A percentile compares a stretch with the other conserved stretches of the same genome.
These are phyloP conservation scores for Cyclopterus lumpus DNA, from an alignment of 2,797 vertebrate species.

Conservation along the genomic window DNA sequence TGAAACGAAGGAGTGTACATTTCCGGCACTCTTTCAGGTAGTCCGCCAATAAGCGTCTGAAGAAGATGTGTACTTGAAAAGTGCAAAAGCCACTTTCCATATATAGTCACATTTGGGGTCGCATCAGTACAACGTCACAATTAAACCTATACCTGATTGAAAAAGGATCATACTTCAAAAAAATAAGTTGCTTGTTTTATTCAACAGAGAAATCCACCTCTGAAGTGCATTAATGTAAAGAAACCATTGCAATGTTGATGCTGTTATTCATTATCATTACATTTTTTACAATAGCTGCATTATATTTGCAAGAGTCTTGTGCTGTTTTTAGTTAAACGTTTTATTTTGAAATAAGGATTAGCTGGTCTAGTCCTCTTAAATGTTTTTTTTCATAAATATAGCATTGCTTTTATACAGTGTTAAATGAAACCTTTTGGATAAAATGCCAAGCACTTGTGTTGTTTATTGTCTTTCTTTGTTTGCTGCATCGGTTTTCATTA, in stretches of 20 bases:
- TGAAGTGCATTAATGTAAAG: slow-evolving; percentile 20
- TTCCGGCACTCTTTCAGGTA: slow-evolving; percentile 88
- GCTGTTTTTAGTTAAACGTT: slow-evolving; percentile 39
- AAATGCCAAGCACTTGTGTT: slow-evolving; percentile 62
- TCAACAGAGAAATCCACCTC: not conserved
- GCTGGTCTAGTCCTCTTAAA: slow-evolving; percentile 80
- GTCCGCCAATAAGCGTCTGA: not conserved
- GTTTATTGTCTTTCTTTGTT: slow-evolving; percentile 6
- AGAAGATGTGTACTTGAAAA: slow-evolving; percentile 49
- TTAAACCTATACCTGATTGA: not conserved
- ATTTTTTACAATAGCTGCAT: slow-evolving; percentile 20
- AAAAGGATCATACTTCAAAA: not conserved
- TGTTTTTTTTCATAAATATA: slow-evolving; percentile 24
- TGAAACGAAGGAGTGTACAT: slow-evolving; percentile 88
- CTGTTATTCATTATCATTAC: slow-evolving; percentile 15
- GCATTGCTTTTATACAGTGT: slow-evolving; percentile 52
- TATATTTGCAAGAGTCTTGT: slow-evolving; percentile 31
- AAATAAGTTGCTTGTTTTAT: not conserved
- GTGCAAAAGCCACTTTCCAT: slow-evolving; percentile 39
- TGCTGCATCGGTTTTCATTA: slow-evolving; percentile 24
- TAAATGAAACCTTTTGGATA: slow-evolving; percentile 36
- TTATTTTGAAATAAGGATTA: slow-evolving; percentile 70
- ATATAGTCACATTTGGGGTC: not conserved
- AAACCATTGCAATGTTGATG: not conserved
- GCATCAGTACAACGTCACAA: not conserved